Evolutionary conservation across 2,888 invertebrate genomes (phyloP), one percentile per base, ranked within the genome.

Genomic region (Drosophila nr. medialis): DNA sequence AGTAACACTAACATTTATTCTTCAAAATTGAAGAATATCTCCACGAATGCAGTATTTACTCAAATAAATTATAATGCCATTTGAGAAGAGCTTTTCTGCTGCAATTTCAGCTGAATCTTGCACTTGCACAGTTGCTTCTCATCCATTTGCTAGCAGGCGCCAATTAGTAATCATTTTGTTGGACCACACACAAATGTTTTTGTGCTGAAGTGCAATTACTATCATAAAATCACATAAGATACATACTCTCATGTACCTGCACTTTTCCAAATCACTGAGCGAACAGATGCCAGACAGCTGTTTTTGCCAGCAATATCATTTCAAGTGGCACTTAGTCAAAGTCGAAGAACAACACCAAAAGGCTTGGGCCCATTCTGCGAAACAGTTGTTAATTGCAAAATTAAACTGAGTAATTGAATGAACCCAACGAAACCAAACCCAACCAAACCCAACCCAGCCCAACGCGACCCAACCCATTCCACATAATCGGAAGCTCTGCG

Each of bases 321-420:
- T 75, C 76, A 48, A 80, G 76, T 80, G 77, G 56, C 45, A 45
- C 55, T 71, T 63, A 68, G 59, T 80, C 72, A 60, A 45, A 15
- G 24, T 45, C 45, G 15, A 45, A 45, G 13, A 45, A n/a, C 24
- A 24, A 24, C 24, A 24, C 45, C 45, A 15, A 4, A 45, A 15
- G 15, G 45, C 45, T 15, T 15, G 54, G 56, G 68, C 64, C 64
- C 60, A 71, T 65, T 73, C 59, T 48, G 72, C 72, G 75, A 72
- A 67, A 78, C 81, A 82, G 74, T 83, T 85, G 86, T 83, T 84
- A 89, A 86, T 84, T 86, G 86, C 86, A 86, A 84, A 89, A 81
- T 83, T 81, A 84, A 83, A 88, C 77, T 88, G 81, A 81, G 80
- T 81, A 83, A 81, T 83, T 80, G 73, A 68, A 77, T 77, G 75